These are phyloP conservation scores for Cynocephalus volans DNA, from an alignment of 2,113 vertebrate species.

Conservation along the genomic window DNA sequence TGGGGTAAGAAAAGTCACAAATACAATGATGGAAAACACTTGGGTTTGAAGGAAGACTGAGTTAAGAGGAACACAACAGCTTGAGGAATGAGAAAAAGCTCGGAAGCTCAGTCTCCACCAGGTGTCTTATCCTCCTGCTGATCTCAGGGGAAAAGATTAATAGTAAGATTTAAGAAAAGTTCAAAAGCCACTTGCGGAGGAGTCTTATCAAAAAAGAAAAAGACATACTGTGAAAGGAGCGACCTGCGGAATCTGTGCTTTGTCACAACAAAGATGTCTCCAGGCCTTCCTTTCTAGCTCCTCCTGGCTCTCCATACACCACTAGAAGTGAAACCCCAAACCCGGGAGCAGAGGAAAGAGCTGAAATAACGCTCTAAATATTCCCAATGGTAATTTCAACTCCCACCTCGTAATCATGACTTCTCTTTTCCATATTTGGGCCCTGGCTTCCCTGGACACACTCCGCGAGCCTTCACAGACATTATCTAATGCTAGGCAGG, in stretches of 20 bases:
- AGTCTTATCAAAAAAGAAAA: not conserved
- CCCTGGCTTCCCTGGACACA: slow-evolving; percentile 44
- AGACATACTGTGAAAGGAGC: not conserved
- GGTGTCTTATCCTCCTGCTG: not conserved
- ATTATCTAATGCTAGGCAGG: slow-evolving; percentile 79
- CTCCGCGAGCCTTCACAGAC: slow-evolving; percentile 67
- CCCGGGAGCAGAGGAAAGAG: slow-evolving; percentile 40
- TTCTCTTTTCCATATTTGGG: slow-evolving; percentile 74
- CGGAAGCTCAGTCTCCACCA: not conserved
- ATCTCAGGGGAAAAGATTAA: slow-evolving; percentile 35
- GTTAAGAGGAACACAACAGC: not conserved
- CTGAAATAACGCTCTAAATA: slow-evolving; percentile 53
- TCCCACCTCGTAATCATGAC: slow-evolving; percentile 73
- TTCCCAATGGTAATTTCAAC: slow-evolving; percentile 18
- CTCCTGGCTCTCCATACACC: not conserved
- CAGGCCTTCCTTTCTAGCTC: not conserved
- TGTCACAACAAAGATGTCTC: not conserved
- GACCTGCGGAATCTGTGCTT: not conserved
- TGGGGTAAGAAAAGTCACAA: not conserved
- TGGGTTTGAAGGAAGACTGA: slow-evolving; percentile 24
- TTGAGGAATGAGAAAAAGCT: not conserved
- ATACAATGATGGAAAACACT: not conserved
- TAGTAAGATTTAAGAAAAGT: slow-evolving; percentile 25
- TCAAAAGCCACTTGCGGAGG: not conserved
- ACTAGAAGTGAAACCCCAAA: slow-evolving; percentile 36